phyloP scores from a whole-genome alignment of 2,113 vertebrate species.

The Martes martes region DNA sequence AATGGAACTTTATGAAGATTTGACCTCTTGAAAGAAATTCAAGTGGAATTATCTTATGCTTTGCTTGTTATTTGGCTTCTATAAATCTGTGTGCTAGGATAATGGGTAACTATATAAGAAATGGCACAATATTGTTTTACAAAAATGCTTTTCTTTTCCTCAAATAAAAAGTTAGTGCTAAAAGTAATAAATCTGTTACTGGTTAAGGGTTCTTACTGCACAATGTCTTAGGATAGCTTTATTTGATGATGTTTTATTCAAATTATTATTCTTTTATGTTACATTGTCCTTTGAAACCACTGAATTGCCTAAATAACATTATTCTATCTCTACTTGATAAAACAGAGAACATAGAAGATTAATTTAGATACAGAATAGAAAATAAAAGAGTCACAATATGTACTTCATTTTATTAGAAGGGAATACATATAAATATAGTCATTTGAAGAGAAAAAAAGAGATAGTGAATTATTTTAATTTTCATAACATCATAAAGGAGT shows the following conservation, averaged over 20 bases:
- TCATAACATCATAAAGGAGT: not conserved
- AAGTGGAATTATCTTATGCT: slow-evolving; percentile 21
- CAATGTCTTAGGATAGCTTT: slow-evolving; percentile 36
- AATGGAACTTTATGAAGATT: not conserved
- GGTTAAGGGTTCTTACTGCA: not conserved
- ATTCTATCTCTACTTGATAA: slow-evolving; percentile 20
- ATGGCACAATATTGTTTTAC: not conserved
- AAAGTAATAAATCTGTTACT: not conserved
- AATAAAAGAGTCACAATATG: not conserved
- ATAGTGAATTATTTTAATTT: slow-evolving; percentile 11
- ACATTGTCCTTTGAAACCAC: slow-evolving; percentile 37
- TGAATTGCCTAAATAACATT: slow-evolving; percentile 42
- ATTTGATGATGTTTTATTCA: slow-evolving; percentile 36
- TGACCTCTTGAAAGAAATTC: not conserved
- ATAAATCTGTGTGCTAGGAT: not conserved
- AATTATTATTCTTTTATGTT: slow-evolving; percentile 33
- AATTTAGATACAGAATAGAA: slow-evolving; percentile 45
- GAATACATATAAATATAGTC: slow-evolving; percentile 4
- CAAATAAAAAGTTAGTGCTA: not conserved
- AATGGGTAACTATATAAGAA: slow-evolving; percentile 7
- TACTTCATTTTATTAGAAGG: slow-evolving; percentile 8
- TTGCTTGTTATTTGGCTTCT: not conserved
- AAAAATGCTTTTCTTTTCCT: not conserved
- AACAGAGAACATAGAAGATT: slow-evolving; percentile 34
- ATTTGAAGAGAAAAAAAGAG: slow-evolving; percentile 46